Evolutionary conservation across 2,888 invertebrate genomes (phyloP).

Genomic region (Galerucella calmariensis): DNA sequence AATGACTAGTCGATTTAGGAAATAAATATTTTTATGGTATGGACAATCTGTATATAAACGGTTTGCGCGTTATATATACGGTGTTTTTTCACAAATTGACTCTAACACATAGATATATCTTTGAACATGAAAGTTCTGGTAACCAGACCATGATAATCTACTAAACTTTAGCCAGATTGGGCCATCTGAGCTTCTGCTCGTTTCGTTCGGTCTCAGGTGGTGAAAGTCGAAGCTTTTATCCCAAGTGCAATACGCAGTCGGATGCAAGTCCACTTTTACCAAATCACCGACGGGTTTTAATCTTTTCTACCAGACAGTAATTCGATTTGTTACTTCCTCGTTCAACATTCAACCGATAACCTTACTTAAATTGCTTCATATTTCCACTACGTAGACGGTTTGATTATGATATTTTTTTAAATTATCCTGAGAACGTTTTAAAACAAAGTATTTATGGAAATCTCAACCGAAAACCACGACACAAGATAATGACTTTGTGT

Average conservation of each 20-base stretch:
- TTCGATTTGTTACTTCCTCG: conserved; percentile 48
- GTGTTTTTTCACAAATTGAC: too few species aligned
- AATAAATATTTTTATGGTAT: too few species aligned
- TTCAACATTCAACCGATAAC: conserved; percentile 9
- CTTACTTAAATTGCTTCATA: not conserved
- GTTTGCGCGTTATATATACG: too few species aligned
- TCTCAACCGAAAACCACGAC: conserved; percentile 39
- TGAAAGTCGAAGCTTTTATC: conserved; percentile 57
- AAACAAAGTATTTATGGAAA: conserved; percentile 27
- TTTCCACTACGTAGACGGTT: not conserved
- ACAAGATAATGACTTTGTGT: conserved; percentile 49
- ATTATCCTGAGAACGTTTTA: not conserved
- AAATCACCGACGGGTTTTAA: conserved; percentile 59
- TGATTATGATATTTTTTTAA: not conserved
- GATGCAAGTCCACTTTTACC: conserved; percentile 58
- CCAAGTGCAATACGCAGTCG: conserved; percentile 57
- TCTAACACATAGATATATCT: too few species aligned
- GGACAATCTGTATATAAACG: too few species aligned
- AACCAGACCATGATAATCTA: conserved; percentile 52
- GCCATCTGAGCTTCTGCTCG: conserved; percentile 54
- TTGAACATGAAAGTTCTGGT: conserved; percentile 21
- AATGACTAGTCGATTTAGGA: too few species aligned
- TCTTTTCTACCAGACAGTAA: conserved; percentile 54
- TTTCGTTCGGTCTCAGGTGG: conserved; percentile 54
- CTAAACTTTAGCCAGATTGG: conserved; percentile 58